These are phyloP conservation scores for Metallyticus violacea DNA, from an alignment of 2,888 invertebrate species.

Conservation along the genomic window DNA sequence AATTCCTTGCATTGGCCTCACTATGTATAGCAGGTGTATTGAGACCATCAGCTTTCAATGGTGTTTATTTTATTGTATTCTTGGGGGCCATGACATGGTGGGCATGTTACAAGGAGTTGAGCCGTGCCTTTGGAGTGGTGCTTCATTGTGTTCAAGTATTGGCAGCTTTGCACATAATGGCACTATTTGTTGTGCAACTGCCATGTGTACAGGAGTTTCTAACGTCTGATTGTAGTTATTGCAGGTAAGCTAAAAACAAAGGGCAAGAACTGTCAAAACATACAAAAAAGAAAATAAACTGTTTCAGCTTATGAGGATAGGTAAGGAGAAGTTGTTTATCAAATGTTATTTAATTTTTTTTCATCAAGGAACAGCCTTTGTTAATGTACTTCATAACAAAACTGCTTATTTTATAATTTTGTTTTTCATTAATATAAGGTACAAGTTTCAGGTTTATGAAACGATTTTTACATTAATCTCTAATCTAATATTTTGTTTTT, in stretches of 20 bases:
- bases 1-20: slow-evolving; percentile 54
- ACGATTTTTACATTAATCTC: too few species aligned
- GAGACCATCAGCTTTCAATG: slow-evolving; percentile 78
- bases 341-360: too few species aligned
- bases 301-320: too few species aligned
- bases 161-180: slow-evolving; percentile 69
- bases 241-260: slow-evolving; percentile 20
- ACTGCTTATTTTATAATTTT: too few species aligned
- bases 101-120: slow-evolving; percentile 75
- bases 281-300: too few species aligned
- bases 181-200: slow-evolving; percentile 79
- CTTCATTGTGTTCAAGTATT: slow-evolving; percentile 70
- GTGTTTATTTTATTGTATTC: slow-evolving; percentile 84
- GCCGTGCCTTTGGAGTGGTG: slow-evolving; percentile 72
- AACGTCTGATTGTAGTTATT: slow-evolving; percentile 23
- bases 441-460: too few species aligned
- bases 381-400: too few species aligned
- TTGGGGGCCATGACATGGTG: slow-evolving; percentile 82
- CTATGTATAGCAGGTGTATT: slow-evolving; percentile 73
- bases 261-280: too few species aligned
- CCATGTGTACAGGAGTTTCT: slow-evolving; percentile 73
- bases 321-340: too few species aligned
- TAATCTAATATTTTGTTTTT: too few species aligned
- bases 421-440: too few species aligned
- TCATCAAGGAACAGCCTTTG: too few species aligned